Base-by-base conservation (phyloP, 1,140 invertebrate genomes). In the Musca domestica region DNA sequence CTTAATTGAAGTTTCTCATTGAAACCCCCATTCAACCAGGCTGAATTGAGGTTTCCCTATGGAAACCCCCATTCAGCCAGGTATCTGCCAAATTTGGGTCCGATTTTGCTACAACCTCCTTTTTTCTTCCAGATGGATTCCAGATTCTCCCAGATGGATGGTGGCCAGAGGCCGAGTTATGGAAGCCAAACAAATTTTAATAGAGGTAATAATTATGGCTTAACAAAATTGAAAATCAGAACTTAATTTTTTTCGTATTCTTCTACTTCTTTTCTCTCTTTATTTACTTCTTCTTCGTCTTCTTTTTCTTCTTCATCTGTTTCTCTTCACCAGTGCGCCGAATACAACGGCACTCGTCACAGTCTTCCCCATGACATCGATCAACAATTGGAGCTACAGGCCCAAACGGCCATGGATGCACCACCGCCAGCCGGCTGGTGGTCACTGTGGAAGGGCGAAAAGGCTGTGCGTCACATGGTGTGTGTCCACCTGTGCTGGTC, bases 111-210 rank as follows among this genome's bases (percentile, higher is more conserved):
- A 41, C 14, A 12, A 1, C 1, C 10, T 46, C 10, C 41, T 46
- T 9, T 46, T 46, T 46, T 10, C 41, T 67, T 41, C 1, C 19
- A 81, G 80, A 68, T 79, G 80, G 76, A 81, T 95, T 74, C 91
- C 93, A 34, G 92, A 95, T 82, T 93, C 91, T 23, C 93, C 93
- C 0, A 84, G 92, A 66, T 95, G 93, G 93, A 82, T 95, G n/a
- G 81, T 94, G 1, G 87, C 90, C 0, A 85, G 89, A 61, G 91
- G 92, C 0, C 87, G 87, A 65, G 85, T 91, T 23, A 87, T 88
- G 34, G 87, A 90, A 70, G 92, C 93, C 0, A 89, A 91, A 67
- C 83, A 85, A 65, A 86, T 94, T 19, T 61, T 61, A 61, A 61
- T 61, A 61, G 27, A 61, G 27, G 56, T 61, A 34, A 61, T n/a